Conservation (phyloP, 2,113 vertebrate genomes). For the Gymnarchus niloticus region DNA sequence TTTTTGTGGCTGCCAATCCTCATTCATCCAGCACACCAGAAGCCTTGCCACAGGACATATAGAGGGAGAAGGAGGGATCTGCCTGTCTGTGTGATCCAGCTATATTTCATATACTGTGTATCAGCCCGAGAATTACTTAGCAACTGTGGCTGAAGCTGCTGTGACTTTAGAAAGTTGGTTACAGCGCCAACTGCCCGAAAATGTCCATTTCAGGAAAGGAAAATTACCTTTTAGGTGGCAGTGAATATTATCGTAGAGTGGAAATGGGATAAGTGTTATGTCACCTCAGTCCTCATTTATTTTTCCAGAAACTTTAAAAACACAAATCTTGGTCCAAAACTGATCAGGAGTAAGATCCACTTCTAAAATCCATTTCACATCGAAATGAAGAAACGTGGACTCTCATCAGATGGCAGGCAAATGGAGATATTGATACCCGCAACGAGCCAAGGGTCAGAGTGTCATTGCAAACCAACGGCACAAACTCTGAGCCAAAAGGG, state of each 20-base stretch:
- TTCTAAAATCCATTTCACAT: background rate
- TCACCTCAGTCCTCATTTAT: background rate
- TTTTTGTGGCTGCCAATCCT: too few relatives aligned
- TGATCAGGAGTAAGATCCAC: background rate
- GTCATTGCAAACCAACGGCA: background rate
- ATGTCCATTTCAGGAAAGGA: background rate
- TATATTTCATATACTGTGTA: constrained; percentile 6
- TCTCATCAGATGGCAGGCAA: background rate
- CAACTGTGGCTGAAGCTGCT: constrained; percentile 1
- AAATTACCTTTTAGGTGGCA: constrained; percentile 2
- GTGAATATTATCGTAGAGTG: background rate
- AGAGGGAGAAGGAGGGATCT: background rate
- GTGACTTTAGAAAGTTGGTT: background rate
- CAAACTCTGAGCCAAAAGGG: background rate
- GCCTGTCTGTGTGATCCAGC: background rate
- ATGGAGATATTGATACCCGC: background rate
- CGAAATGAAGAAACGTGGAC: background rate
- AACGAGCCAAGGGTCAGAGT: background rate
- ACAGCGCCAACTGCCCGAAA: background rate
- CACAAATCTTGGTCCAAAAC: background rate
- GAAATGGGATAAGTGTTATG: background rate
- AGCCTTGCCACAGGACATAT: background rate
- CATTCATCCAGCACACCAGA: background rate
- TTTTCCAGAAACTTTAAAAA: background rate
- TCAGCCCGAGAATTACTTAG: constrained; percentile 8